Evolutionary conservation across 1,140 invertebrate genomes (phyloP).

Genomic region (Zeugodacus cucurbitae): DNA sequence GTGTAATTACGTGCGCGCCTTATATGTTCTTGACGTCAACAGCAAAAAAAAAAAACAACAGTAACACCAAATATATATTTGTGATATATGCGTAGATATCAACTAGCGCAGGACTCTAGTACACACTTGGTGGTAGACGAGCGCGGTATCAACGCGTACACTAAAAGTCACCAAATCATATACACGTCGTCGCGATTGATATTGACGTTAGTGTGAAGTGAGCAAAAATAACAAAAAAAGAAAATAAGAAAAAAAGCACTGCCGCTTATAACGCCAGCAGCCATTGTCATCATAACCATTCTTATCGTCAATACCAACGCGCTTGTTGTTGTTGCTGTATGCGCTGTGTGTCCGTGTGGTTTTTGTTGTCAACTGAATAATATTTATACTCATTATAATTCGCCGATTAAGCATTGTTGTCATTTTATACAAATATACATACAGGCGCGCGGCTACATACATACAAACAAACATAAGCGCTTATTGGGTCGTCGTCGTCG

Average conservation of each 20-base stretch:
- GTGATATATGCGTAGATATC: neutral
- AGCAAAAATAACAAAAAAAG: too few species aligned
- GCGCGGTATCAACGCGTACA: neutral
- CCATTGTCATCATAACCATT: neutral
- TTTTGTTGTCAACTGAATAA: conserved; percentile 34
- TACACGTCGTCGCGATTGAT: neutral
- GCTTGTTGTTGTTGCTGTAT: neutral
- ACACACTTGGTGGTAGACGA: neutral
- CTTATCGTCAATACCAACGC: conserved; percentile 25
- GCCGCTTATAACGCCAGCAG: neutral
- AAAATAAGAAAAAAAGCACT: neutral
- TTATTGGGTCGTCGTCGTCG: neutral
- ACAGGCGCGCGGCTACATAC: neutral
- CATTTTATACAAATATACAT: neutral
- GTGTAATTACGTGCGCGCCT: neutral
- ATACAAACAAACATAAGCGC: neutral
- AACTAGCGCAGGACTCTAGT: neutral
- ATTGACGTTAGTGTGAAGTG: too few species aligned
- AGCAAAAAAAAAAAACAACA: neutral
- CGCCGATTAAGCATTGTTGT: conserved; percentile 34
- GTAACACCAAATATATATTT: neutral
- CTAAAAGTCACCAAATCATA: neutral
- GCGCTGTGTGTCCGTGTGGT: neutral
- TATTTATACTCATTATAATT: conserved; percentile 22
- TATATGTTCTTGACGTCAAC: neutral